Base-by-base conservation (phyloP, 2,797 vertebrate genomes). In the Leptoclinus maculatus region DNA sequence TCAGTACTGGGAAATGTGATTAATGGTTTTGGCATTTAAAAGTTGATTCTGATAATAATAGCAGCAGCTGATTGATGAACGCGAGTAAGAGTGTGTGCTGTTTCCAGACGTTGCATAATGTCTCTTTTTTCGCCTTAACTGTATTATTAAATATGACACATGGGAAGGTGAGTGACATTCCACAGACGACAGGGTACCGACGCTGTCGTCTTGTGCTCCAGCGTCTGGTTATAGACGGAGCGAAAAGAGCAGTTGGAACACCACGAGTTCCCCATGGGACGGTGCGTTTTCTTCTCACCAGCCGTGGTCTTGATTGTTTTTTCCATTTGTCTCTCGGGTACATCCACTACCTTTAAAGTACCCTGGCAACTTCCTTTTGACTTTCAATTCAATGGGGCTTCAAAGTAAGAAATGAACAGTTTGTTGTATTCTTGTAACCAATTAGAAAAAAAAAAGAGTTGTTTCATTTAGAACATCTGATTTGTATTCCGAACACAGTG, bases 21-120 rank as follows among this genome's bases (percentile, higher is more conserved):
- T 63, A 84, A 91, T 88, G 56, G 57, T 81, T 84, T 47, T 89
- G 87, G 23, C 85, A 86, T 91, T 92, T 84, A 58, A 80, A 32
- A 89, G 71, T 60, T 78, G 85, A 85, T 83, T 59, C 76, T 83
- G 63, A 76, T 85, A 78, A 86, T 91, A 86, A 85, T 34, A 34
- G 32, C 45, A 66, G 47, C 12, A 47, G 76, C 78, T 89, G 87
- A 92, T 87, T 86, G 84, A 90, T 90, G 84, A 80, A 51, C 14
- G 56, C 3, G 11, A 36, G 59, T 29, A 27, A 34, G 39, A 65
- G n/a, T n/a, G n/a, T 57, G 54, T 41, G 23, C 69, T 29, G 10
- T 84, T 87, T 85, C 57, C 71, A 60, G 49, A 64, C 73, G 86
- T 67, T 80, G 67, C 54, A 27, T 11, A 63, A 57, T 78, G 59